These are phyloP conservation scores for Clanis bilineata DNA, from an alignment of 2,888 invertebrate species.

Conservation along the genomic window DNA sequence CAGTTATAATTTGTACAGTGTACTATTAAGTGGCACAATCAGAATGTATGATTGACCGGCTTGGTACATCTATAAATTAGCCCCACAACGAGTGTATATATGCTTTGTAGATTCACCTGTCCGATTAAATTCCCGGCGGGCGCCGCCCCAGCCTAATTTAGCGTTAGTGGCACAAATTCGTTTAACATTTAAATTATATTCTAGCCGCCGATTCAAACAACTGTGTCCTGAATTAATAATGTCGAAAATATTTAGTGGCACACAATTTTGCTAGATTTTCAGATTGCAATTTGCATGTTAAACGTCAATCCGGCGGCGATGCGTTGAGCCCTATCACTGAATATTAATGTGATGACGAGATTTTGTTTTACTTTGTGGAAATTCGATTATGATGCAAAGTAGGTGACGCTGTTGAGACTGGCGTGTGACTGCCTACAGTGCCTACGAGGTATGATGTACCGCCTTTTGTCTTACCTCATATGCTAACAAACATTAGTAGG, in stretches of 20 bases:
- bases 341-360: slow-evolving; percentile 78
- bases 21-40: neutral
- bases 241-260: slow-evolving; percentile 77
- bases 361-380: slow-evolving; percentile 80
- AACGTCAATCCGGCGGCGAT: slow-evolving; percentile 76
- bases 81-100: slow-evolving; percentile 3
- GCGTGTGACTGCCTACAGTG: slow-evolving; percentile 3
- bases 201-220: slow-evolving; percentile 73
- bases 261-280: slow-evolving; percentile 79
- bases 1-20: neutral
- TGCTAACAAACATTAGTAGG: neutral
- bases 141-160: slow-evolving; percentile 63
- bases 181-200: slow-evolving; percentile 80
- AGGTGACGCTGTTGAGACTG: slow-evolving; percentile 49
- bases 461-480: neutral
- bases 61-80: slow-evolving; percentile 4
- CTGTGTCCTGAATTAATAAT: slow-evolving; percentile 76
- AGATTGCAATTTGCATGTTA: slow-evolving; percentile 82
- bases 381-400: slow-evolving; percentile 81
- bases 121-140: slow-evolving; percentile 61
- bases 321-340: slow-evolving; percentile 79
- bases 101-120: slow-evolving; percentile 50
- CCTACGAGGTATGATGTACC: neutral
- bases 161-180: slow-evolving; percentile 74
- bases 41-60: slow-evolving; percentile 1